These are phyloP conservation scores for Mareca penelope DNA, from an alignment of 2,797 vertebrate species.

Conservation along the genomic window DNA sequence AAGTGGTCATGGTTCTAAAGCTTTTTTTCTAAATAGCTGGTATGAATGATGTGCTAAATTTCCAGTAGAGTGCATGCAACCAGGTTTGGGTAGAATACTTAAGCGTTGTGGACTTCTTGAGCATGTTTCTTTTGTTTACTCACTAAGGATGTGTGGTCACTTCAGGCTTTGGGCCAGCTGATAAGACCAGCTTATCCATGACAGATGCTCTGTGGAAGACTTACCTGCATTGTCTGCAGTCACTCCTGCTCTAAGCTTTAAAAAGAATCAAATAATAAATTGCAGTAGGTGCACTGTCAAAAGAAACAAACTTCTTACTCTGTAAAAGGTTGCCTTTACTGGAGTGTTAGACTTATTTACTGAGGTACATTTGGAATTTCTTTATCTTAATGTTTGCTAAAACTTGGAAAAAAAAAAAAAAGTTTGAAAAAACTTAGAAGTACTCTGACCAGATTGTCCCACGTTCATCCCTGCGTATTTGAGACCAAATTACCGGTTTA, in stretches of 20 bases:
- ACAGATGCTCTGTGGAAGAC: not conserved
- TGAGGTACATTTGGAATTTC: not conserved
- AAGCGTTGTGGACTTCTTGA: not conserved
- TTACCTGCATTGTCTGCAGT: not conserved
- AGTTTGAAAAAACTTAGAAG: not conserved
- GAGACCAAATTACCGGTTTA: not conserved
- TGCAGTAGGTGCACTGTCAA: not conserved
- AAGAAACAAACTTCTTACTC: not conserved
- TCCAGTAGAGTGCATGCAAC: not conserved
- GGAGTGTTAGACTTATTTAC: not conserved
- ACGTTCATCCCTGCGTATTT: not conserved
- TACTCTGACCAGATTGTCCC: not conserved
- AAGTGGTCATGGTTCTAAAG: not conserved
- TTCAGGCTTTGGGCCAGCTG: not conserved
- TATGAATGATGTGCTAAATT: not conserved
- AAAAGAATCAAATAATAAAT: not conserved
- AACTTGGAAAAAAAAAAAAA: not conserved
- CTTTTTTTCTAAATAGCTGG: not conserved
- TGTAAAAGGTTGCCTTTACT: not conserved
- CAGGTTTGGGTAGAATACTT: not conserved
- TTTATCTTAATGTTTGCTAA: not conserved
- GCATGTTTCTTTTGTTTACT: not conserved
- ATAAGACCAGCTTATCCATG: not conserved
- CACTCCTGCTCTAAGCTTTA: not conserved
- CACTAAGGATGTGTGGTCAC: not conserved